Conservation (phyloP, 2,113 vertebrate species). For the Anarhynchus alexandrinus region DNA sequence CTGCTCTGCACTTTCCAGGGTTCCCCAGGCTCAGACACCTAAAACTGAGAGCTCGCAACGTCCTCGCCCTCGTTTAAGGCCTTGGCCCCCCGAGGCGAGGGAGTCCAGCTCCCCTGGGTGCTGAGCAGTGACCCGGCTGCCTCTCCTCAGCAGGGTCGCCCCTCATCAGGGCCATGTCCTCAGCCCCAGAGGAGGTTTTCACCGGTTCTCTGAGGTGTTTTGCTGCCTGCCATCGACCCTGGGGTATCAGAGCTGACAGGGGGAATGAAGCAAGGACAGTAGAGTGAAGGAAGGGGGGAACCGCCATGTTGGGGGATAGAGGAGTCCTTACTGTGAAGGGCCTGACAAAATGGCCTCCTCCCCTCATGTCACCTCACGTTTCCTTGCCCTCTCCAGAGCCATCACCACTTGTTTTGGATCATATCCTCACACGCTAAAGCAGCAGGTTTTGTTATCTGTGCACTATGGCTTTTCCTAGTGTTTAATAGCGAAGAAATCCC, state of each 20-base stretch:
- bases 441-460: not conserved
- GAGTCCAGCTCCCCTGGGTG: not conserved
- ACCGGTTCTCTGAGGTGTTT: not conserved
- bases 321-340: not conserved
- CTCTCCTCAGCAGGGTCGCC: rapidly evolving
- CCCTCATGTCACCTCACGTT: rapidly evolving
- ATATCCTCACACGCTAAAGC: rapidly evolving
- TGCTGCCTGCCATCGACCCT: rapidly evolving
- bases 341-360: not conserved
- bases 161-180: not conserved
- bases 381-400: rapidly evolving
- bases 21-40: too few relatives aligned
- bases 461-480: not conserved
- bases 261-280: not conserved
- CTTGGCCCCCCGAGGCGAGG: not conserved
- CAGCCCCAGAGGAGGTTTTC: not conserved
- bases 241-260: not conserved
- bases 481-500: not conserved
- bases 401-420: rapidly evolving
- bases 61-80: not conserved
- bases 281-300: not conserved
- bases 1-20: not conserved
- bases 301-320: rapidly evolving
- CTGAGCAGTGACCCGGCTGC: not conserved
- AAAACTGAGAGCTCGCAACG: rapidly evolving